Percentiles rank a stretch among this genome's conserved stretches.
Evolutionary conservation across 2,797 vertebrate genomes (phyloP).

Genomic region (Macroramphosus scolopax): DNA sequence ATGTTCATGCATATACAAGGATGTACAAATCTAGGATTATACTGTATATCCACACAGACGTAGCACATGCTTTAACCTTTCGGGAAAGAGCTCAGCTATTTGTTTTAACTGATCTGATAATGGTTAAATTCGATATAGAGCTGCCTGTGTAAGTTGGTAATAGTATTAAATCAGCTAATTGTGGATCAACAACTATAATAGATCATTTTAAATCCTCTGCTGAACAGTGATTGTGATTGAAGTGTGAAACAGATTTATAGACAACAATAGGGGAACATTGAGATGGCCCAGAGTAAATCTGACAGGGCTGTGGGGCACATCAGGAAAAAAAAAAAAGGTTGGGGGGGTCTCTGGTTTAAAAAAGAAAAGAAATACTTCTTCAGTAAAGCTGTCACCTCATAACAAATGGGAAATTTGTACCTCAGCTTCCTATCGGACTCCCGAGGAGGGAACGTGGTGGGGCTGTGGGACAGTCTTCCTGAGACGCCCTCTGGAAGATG

Average conservation of each 20-base stretch:
- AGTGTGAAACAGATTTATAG: too few species aligned
- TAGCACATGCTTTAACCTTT: neutral
- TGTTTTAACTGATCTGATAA: too few species aligned
- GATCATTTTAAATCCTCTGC: too few species aligned
- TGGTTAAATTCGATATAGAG: too few species aligned
- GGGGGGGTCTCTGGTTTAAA: constrained; percentile 3
- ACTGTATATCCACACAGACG: too few species aligned
- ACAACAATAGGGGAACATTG: neutral
- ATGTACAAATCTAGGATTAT: neutral
- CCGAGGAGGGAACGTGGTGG: constrained; percentile 43
- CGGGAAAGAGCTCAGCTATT: too few species aligned
- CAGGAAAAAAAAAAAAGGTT: neutral
- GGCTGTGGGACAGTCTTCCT: constrained; percentile 28
- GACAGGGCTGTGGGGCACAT: neutral
- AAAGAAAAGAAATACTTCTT: constrained; percentile 6
- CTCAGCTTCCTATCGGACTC: constrained; percentile 50
- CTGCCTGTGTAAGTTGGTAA: too few species aligned
- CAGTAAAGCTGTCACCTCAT: constrained; percentile 32
- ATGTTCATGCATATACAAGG: constrained; percentile 23
- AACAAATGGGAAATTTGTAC: constrained; percentile 41
- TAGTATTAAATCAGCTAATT: too few species aligned
- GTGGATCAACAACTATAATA: too few species aligned
- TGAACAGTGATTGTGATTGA: too few species aligned
- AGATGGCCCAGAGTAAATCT: neutral
- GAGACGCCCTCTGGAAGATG: constrained; percentile 51